phyloP scores from a whole-genome alignment of 2,797 vertebrate genomes.

The Myotis pilosus region DNA sequence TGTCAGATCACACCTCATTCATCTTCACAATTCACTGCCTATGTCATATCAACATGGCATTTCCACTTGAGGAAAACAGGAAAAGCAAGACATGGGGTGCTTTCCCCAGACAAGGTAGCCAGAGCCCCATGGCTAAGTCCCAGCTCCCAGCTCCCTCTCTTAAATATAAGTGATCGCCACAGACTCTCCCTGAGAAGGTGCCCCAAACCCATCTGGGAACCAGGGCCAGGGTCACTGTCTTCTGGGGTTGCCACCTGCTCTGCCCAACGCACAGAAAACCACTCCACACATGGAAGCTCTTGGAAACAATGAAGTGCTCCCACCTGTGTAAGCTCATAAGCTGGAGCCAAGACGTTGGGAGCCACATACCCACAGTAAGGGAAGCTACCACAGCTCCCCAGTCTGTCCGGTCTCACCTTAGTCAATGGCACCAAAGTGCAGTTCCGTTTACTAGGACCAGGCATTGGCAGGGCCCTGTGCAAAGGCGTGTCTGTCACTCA shows the following conservation, averaged over 20 bases:
- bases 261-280: not conserved
- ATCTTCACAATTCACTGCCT: not conserved
- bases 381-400: not conserved
- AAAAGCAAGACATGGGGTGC: not conserved
- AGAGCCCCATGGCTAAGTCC: not conserved
- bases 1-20: not conserved
- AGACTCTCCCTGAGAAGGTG: not conserved
- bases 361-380: not conserved
- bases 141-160: not conserved
- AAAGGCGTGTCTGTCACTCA: conserved; percentile 50
- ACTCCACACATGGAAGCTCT: not conserved
- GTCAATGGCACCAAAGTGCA: not conserved
- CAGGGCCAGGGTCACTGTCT: not conserved
- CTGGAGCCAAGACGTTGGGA: not conserved
- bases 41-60: not conserved
- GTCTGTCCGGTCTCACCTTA: not conserved
- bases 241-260: not conserved
- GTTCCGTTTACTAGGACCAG: not conserved
- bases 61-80: not conserved
- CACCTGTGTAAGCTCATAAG: not conserved
- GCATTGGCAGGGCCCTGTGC: not conserved
- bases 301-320: not conserved
- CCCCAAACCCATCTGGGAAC: not conserved
- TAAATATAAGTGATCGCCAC: not conserved
- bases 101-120: not conserved